phyloP scores from a whole-genome alignment of 2,113 vertebrate species.

The Parotia lawesii region DNA sequence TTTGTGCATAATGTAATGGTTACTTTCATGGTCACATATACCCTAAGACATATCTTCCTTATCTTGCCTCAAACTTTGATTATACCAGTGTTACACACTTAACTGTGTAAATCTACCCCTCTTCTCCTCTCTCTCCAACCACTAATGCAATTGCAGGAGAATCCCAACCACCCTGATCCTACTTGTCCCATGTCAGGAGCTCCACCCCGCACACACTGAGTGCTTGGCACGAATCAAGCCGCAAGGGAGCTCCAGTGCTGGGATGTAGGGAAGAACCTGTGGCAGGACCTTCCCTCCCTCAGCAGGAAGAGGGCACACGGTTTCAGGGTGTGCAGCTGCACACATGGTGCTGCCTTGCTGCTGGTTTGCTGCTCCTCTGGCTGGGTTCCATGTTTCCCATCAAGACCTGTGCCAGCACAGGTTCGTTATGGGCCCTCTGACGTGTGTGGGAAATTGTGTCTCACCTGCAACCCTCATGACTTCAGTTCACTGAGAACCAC shows the following conservation, averaged over 20 bases:
- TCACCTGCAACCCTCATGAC: conserved; percentile 7
- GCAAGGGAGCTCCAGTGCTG: neutral
- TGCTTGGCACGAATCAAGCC: fast-evolving
- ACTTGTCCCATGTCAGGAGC: fast-evolving
- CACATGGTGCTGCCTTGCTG: neutral
- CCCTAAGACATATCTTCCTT: neutral
- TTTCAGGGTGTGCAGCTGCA: neutral
- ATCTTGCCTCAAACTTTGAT: neutral
- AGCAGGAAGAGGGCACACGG: neutral
- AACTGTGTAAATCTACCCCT: neutral
- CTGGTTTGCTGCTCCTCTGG: neutral
- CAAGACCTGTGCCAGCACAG: neutral
- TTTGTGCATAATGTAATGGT: neutral
- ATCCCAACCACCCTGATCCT: neutral
- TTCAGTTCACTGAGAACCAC: neutral
- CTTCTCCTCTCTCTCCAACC: neutral
- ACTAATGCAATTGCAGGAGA: neutral
- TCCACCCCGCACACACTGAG: fast-evolving
- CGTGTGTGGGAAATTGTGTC: neutral
- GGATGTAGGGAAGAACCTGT: fast-evolving
- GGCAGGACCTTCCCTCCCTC: neutral
- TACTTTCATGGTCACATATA: neutral
- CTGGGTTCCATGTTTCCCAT: neutral
- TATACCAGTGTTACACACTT: neutral
- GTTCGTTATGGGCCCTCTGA: neutral